Conservation (phyloP, 2,888 invertebrate genomes). For the Allygus modestus region DNA sequence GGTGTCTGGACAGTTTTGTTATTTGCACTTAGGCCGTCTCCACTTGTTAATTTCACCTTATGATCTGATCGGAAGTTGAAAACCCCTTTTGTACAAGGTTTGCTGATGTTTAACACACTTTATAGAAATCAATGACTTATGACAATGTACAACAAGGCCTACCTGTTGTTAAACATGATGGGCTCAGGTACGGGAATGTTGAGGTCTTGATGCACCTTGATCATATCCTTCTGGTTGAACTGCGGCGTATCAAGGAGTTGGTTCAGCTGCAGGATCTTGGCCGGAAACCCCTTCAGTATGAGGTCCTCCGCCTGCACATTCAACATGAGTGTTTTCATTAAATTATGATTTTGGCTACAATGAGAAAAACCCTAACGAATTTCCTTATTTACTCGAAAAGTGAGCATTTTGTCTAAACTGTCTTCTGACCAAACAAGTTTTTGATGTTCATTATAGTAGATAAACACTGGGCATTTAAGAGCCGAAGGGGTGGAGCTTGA, state of each 20-base stretch:
- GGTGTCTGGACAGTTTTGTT: no score
- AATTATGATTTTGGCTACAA: background rate
- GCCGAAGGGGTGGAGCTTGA: no score
- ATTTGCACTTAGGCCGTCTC: no score
- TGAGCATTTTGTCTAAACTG: background rate
- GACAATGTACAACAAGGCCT: conserved; percentile 39
- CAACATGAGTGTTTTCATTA: background rate
- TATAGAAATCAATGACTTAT: no score
- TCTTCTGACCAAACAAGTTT: no score
- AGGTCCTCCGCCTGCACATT: conserved; percentile 85
- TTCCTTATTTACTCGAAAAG: background rate
- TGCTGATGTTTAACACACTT: no score
- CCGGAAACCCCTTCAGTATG: conserved; percentile 93
- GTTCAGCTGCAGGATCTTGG: conserved; percentile 94
- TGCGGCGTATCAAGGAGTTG: conserved; percentile 89
- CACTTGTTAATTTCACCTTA: no score
- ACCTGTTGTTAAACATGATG: conserved; percentile 79
- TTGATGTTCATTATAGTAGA: no score
- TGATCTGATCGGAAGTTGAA: no score
- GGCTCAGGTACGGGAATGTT: conserved; percentile 95
- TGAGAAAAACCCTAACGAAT: background rate
- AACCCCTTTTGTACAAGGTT: no score
- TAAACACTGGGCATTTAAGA: no score
- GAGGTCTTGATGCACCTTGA: conserved; percentile 87
- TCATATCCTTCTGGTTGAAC: conserved; percentile 87